phyloP scores from a whole-genome alignment of 2,888 invertebrate genomes.

The Drosophila tanythrix region DNA sequence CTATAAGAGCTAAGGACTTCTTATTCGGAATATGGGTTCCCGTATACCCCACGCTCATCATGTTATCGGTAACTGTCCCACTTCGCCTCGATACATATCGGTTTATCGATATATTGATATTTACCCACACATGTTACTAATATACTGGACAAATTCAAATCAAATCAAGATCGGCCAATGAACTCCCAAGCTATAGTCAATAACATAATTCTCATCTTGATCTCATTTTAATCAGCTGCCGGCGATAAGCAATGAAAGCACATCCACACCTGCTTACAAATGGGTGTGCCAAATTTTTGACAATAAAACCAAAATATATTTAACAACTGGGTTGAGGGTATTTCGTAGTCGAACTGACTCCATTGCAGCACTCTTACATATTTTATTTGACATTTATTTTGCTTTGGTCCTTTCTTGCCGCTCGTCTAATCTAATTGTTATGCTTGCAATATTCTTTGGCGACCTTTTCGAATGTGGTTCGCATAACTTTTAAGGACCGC shows the following conservation, averaged over 20 bases:
- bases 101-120: not conserved
- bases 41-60: not conserved
- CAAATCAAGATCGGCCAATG: not conserved
- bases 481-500: conserved; percentile 44
- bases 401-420: conserved; percentile 9
- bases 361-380: conserved; percentile 9
- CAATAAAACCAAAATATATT: not conserved
- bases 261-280: not conserved
- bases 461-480: conserved; percentile 39
- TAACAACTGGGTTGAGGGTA: not conserved
- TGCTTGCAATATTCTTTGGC: conserved; percentile 36
- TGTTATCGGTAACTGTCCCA: not conserved
- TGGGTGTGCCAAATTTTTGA: not conserved
- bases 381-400: conserved; percentile 13
- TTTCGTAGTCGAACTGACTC: conserved; percentile 11
- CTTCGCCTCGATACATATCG: not conserved
- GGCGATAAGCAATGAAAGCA: not conserved
- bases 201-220: not conserved
- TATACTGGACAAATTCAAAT: not conserved
- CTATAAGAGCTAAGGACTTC: not conserved
- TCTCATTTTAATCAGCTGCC: not conserved
- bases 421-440: conserved; percentile 50
- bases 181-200: not conserved
- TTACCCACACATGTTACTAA: not conserved
- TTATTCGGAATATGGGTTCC: not conserved